Evolutionary conservation across 2,797 vertebrate species (phyloP).

Genomic region (Momotus momota): DNA sequence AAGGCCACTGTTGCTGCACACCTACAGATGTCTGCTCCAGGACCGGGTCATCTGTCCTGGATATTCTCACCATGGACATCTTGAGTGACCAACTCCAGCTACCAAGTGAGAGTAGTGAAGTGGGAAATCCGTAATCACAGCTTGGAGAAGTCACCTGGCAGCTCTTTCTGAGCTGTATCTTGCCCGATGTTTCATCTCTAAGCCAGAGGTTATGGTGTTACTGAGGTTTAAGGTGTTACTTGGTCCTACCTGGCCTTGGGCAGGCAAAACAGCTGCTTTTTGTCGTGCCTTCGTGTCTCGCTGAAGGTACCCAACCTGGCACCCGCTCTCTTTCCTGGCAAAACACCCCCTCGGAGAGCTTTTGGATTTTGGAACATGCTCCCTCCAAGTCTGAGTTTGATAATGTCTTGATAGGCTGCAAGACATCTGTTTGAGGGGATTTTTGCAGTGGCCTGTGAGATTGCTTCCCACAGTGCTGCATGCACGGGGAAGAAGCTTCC

Average conservation of each 20-base stretch:
- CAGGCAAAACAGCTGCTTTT: background rate
- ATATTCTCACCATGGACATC: background rate
- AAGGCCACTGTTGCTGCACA: background rate
- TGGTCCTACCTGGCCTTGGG: background rate
- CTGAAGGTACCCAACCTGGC: background rate
- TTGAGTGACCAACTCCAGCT: background rate
- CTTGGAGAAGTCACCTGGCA: background rate
- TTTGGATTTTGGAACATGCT: background rate
- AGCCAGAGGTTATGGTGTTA: accelerated
- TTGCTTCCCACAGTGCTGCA: conserved; percentile 27
- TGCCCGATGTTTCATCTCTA: background rate
- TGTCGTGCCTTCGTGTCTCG: background rate
- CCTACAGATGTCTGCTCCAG: background rate
- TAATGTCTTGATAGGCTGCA: conserved; percentile 7
- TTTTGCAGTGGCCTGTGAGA: conserved; percentile 31
- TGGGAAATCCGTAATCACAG: background rate
- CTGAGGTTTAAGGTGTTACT: background rate
- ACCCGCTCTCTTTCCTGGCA: background rate
- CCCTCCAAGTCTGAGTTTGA: conserved; percentile 11
- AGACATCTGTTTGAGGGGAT: conserved; percentile 32
- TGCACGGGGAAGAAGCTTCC: conserved; percentile 20
- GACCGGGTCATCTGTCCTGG: background rate
- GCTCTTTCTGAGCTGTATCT: background rate
- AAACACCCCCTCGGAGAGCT: background rate
- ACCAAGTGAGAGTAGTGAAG: accelerated